Evolutionary conservation across 2,113 vertebrate genomes (phyloP), one percentile per base, ranked within the genome.

Genomic region (Oryzias curvinotus): DNA sequence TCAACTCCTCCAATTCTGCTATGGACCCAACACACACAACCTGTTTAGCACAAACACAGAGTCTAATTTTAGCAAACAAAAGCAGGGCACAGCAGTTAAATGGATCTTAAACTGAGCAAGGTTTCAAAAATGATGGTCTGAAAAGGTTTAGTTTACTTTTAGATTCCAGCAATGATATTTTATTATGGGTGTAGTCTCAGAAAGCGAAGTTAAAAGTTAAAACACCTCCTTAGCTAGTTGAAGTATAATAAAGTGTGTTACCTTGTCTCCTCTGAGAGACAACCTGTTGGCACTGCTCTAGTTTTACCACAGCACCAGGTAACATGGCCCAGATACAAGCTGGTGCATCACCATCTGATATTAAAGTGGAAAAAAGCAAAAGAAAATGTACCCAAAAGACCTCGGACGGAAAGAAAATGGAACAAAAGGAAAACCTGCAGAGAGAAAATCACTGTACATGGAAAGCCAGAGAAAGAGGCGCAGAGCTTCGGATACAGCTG

Each of bases 1-100:
- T 91, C 28, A 98, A 85, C 60, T 96, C 94, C 81, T 97, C 95
- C 82, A 99, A 82, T 58, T 99, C 96, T 25, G 88, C 91, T 19
- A 95, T 12, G 28, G 97, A 99, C 7, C 96, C 96, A 46, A 98
- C 14, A 79, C 96, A 99, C 61, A 99, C 95, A 26, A 98, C 93
- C 97, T 99, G 86, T 45, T 49, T 73, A 46, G 52, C 3, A 14
- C 14, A 49, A 16, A 62, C n/a, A 42, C 5, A 57, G 15, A 4
- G 44, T 3, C 48, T 3, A 36, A 21, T 7, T 49, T 21, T 13
- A 49, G n/a, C 15, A 68, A 60, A 68, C 21, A 4, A 41, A 6
- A 51, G 56, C 25, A 60, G 1, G 21, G 19, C 4, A 49, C 44
- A 52, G 52, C 23, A 48, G 26, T 28, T 28, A 28, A 28, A 36